A percentile compares a stretch with the other conserved stretches of the same genome.
Evolutionary conservation across 2,113 vertebrate genomes (phyloP).

Genomic region (Oncorhynchus nerka): DNA sequence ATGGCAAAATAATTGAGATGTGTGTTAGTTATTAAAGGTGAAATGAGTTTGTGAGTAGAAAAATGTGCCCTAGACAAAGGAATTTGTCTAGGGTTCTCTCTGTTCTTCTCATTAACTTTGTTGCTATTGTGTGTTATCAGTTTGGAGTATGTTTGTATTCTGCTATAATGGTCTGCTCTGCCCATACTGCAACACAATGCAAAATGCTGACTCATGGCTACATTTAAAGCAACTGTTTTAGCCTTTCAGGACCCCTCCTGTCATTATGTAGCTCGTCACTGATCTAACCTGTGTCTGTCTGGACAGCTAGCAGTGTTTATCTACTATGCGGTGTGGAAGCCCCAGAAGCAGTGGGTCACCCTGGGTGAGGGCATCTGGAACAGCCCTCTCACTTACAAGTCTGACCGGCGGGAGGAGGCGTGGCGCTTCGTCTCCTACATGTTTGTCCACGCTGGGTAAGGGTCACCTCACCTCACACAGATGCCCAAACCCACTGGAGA

Average conservation of each 20-base stretch:
- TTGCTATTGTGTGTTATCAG: not conserved
- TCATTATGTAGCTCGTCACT: not conserved
- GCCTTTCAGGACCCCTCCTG: not conserved
- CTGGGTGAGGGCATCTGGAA: slow-evolving; percentile 77
- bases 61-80: not conserved
- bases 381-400: slow-evolving; percentile 81
- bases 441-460: slow-evolving; percentile 93
- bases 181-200: not conserved
- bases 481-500: too few species aligned
- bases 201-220: not conserved
- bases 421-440: slow-evolving; percentile 92
- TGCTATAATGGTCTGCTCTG: not conserved
- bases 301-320: slow-evolving; percentile 83
- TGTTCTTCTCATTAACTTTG: not conserved
- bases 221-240: not conserved
- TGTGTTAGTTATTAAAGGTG: not conserved
- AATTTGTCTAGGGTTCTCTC: not conserved
- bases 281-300: not conserved
- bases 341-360: slow-evolving; percentile 89
- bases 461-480: not conserved
- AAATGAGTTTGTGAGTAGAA: not conserved
- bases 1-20: not conserved
- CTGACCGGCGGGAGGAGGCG: slow-evolving; percentile 75
- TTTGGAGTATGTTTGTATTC: not conserved
- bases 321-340: slow-evolving; percentile 90